Evolutionary conservation across 2,797 vertebrate species (phyloP).

Genomic region (Spatula clypeata): DNA sequence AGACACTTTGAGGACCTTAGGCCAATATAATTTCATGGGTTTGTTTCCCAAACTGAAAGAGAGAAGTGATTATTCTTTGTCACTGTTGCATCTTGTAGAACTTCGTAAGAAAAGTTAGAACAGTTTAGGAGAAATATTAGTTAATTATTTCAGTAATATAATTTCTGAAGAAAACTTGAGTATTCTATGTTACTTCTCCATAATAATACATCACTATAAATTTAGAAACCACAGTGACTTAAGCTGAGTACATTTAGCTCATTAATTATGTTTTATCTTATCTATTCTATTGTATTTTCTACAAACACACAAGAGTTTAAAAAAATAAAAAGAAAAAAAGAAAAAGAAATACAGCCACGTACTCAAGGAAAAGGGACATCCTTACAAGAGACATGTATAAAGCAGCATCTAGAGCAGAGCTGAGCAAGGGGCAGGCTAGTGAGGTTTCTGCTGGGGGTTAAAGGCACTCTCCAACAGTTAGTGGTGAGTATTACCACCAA

Average conservation of each 20-base stretch:
- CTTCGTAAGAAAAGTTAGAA: background rate
- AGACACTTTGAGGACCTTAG: background rate
- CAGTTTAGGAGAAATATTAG: background rate
- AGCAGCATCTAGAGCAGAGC: background rate
- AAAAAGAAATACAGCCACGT: background rate
- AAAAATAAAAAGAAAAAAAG: background rate
- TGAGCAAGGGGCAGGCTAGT: background rate
- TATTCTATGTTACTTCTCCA: background rate
- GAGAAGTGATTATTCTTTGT: background rate
- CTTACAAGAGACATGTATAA: background rate
- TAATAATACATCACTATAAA: background rate
- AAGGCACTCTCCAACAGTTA: conserved; percentile 16
- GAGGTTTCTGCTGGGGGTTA: background rate
- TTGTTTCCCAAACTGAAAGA: background rate
- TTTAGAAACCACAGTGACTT: background rate
- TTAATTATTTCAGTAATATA: background rate
- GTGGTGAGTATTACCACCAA: background rate
- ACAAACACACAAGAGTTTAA: background rate
- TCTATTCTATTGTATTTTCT: background rate
- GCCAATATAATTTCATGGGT: background rate
- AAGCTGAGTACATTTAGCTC: background rate
- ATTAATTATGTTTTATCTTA: background rate
- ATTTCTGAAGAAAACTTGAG: background rate
- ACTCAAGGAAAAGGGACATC: background rate
- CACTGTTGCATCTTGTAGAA: background rate